Conservation (phyloP, 2,797 vertebrate species). For the Eupleurogrammus muticus region DNA sequence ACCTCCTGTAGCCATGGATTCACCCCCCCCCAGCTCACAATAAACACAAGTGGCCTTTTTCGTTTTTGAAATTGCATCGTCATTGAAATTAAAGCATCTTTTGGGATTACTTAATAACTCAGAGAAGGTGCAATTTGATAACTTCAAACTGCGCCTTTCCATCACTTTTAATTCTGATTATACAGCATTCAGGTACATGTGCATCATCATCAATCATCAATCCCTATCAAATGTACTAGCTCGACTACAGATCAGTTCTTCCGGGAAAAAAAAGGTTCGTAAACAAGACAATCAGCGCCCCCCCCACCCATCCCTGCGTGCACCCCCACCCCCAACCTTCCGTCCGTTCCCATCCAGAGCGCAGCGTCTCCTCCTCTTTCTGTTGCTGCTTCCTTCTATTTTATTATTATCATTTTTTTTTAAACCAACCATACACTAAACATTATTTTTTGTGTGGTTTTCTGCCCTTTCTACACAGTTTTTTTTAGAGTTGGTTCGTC, state of each 20-base stretch:
- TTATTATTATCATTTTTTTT: too few species aligned
- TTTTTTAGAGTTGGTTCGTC: conserved; percentile 33
- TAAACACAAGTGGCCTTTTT: conserved; percentile 53
- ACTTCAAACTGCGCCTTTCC: not conserved
- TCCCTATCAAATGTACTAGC: not conserved
- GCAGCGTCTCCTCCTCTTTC: not conserved
- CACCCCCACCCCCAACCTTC: too few species aligned
- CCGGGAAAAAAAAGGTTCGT: conserved; percentile 21
- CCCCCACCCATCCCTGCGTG: conserved; percentile 14
- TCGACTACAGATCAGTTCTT: not conserved
- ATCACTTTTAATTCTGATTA: not conserved
- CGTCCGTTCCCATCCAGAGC: conserved; percentile 12
- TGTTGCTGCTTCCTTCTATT: too few species aligned
- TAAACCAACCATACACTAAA: too few species aligned
- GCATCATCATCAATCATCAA: not conserved
- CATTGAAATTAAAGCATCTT: not conserved
- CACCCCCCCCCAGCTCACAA: conserved; percentile 27
- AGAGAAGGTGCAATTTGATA: not conserved
- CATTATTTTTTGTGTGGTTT: too few species aligned
- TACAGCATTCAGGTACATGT: not conserved
- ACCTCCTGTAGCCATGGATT: conserved; percentile 46
- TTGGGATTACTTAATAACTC: not conserved
- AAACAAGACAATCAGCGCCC: not conserved
- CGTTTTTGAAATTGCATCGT: conserved; percentile 1
- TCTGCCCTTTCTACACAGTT: conserved; percentile 16